These are phyloP conservation scores for Microtus ochrogaster DNA, from an alignment of 2,113 vertebrate genomes.

Conservation along the genomic window DNA sequence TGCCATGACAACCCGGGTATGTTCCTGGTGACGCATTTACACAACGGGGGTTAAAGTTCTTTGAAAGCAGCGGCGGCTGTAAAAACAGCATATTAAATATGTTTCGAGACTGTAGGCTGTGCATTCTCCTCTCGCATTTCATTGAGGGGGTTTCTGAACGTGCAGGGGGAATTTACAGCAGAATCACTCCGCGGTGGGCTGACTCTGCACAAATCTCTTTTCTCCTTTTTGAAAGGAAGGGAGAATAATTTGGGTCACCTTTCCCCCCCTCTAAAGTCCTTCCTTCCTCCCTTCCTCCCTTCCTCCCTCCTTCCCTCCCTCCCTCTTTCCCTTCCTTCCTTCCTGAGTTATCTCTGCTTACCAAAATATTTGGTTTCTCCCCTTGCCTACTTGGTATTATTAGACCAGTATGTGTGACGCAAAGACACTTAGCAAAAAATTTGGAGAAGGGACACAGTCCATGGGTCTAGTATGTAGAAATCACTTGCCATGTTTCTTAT, in stretches of 20 bases:
- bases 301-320: background rate
- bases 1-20: conserved; percentile 87
- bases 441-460: background rate
- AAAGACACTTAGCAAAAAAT: conserved; percentile 25
- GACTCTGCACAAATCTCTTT: conserved; percentile 36
- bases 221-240: conserved; percentile 23
- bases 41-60: conserved; percentile 92
- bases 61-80: conserved; percentile 97
- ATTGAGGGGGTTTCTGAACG: conserved; percentile 73
- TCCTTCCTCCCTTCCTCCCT: background rate
- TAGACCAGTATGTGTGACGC: conserved; percentile 8
- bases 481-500: conserved; percentile 30
- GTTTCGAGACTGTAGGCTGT: conserved; percentile 84
- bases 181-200: conserved; percentile 24
- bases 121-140: conserved; percentile 69
- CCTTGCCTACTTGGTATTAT: background rate
- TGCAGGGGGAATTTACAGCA: conserved; percentile 64
- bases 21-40: conserved; percentile 87
- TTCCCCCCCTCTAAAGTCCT: background rate
- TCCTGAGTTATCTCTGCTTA: conserved; percentile 41
- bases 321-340: background rate
- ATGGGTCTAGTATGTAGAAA: background rate
- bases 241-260: background rate
- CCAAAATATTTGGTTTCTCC: conserved; percentile 59
- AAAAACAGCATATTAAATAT: conserved; percentile 90